Conservation (phyloP, 2,888 invertebrate species). For the Pristionchus entomophagus region DNA sequence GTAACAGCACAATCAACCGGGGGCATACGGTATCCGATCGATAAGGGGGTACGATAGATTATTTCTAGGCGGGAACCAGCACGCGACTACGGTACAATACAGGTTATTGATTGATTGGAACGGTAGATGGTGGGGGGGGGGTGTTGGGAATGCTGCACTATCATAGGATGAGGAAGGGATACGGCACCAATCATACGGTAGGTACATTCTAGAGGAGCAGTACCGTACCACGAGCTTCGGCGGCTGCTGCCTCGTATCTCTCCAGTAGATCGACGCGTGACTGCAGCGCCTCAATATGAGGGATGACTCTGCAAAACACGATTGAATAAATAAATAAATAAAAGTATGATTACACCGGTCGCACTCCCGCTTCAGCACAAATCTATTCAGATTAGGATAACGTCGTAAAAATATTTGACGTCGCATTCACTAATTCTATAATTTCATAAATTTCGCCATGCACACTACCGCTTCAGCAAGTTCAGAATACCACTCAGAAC, state of each 20-base stretch:
- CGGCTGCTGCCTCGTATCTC: slow-evolving; percentile 83
- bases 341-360: neutral
- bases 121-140: neutral
- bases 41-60: neutral
- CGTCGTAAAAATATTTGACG: neutral
- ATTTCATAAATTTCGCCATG: neutral
- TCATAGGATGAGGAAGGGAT: neutral
- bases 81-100: slow-evolving; percentile 33
- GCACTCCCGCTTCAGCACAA: neutral
- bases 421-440: neutral
- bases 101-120: neutral
- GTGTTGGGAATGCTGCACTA: neutral
- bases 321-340: neutral
- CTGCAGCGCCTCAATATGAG: slow-evolving; percentile 54
- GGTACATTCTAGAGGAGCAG: neutral
- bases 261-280: slow-evolving; percentile 90
- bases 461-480: too few relatives aligned
- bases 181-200: neutral
- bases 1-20: neutral
- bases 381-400: neutral
- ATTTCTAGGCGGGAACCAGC: slow-evolving; percentile 14
- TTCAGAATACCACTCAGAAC: too few relatives aligned
- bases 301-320: slow-evolving; percentile 16
- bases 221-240: neutral
- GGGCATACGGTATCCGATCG: neutral